Evolutionary conservation across 2,113 vertebrate species (phyloP), one percentile per base, ranked within the genome.

Genomic region (Circaetus cinerascens): DNA sequence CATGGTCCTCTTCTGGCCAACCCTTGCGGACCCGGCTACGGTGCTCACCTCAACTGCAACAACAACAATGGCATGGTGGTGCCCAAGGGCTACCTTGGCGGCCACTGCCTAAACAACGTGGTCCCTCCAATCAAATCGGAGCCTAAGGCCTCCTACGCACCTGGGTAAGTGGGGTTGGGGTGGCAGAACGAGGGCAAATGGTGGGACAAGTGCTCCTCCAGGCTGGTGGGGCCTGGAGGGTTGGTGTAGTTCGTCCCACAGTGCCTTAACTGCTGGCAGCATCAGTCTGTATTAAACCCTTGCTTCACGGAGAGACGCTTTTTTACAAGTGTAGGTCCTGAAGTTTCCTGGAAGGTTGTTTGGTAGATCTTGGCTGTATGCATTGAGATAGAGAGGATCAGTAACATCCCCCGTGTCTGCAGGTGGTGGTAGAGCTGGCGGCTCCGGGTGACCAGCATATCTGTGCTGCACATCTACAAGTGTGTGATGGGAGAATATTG

Each of bases 81-180:
- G 48, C 98, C 99, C 96, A 99, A 99, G 97, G 99, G 97, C 96
- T 99, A 99, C 98, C 98, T 99, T 78, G 96, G 95, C 0, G 59
- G 90, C n/a, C 97, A 97, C 85, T 99, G 99, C 97, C 97, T 99
- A 88, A 97, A 10, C 97, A 98, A 32, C 93, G 93, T 95, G 68
- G 98, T 95, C 30, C 98, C 98, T 81, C 99, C 99, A 94, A 98
- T 99, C 99, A 99, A 99, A 96, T 98, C 99, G 7, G 99, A 99
- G 91, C 99, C 99, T 97, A 99, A 99, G 95, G 99, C 98, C 83
- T 98, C 99, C 97, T 99, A 99, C 95, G 98, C 99, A 94, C 99
- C 99, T 18, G 99, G 99, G 99, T 99, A 94, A 99, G 98, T 95
- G 93, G 86, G 85, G 75, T 10, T 7, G 51, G 64, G 66, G 10